phyloP scores from a whole-genome alignment of 2,113 vertebrate species.

The Hydropotes inermis region DNA sequence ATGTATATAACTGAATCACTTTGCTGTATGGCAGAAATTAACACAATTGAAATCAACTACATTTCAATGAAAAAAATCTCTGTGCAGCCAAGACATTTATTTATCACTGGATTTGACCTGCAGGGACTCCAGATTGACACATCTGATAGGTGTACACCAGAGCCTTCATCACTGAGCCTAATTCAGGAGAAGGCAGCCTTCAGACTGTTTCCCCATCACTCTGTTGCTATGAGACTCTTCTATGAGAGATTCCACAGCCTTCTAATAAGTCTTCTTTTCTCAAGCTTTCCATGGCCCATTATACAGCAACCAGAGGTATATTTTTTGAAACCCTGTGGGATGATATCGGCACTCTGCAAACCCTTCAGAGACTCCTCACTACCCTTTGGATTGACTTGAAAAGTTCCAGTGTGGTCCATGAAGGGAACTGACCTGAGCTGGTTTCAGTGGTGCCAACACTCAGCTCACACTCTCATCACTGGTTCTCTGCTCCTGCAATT shows the following conservation, averaged over 20 bases:
- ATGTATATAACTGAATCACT: not conserved
- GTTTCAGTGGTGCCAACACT: too few relatives aligned
- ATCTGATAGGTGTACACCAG: not conserved
- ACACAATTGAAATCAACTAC: not conserved
- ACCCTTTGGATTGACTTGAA: not conserved
- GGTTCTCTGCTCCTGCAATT: not conserved
- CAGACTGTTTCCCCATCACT: not conserved
- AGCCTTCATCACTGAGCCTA: not conserved
- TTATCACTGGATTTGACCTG: not conserved
- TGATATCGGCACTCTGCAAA: not conserved
- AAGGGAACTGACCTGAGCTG: not conserved
- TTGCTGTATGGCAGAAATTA: not conserved
- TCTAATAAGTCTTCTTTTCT: not conserved
- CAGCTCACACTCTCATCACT: too few relatives aligned
- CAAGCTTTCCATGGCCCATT: not conserved
- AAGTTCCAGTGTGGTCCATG: accelerated
- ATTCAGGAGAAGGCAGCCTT: not conserved
- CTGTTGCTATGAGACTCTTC: not conserved
- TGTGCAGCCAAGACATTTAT: not conserved
- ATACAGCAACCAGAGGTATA: not conserved
- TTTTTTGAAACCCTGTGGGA: not conserved
- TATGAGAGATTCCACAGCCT: not conserved
- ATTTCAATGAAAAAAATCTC: not conserved
- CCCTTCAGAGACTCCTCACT: not conserved
- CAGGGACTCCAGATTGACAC: not conserved